Evolutionary conservation across 2,797 vertebrate species (phyloP).

Genomic region (Spinibarbus caldwelli): DNA sequence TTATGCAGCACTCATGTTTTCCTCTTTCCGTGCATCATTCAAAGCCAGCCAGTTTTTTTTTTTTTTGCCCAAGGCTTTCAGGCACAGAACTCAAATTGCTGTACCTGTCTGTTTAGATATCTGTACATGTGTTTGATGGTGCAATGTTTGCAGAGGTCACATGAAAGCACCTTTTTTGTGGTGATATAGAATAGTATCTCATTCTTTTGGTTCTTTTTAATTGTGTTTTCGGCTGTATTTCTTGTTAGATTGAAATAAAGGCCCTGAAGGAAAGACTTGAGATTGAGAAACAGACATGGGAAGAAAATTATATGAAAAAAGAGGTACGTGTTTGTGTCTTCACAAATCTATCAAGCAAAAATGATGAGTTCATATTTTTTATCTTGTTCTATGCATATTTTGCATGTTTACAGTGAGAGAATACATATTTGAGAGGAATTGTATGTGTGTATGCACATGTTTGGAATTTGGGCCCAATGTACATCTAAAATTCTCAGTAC

Average conservation of each 20-base stretch:
- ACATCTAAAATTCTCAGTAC: background rate
- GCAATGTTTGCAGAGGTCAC: background rate
- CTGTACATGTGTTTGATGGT: background rate
- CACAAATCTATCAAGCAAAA: background rate
- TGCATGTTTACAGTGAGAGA: background rate
- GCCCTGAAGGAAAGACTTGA: slow-evolving; percentile 84
- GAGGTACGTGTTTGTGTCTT: slow-evolving; percentile 77
- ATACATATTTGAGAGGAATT: background rate
- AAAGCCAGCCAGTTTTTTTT: background rate
- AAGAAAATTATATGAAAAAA: slow-evolving; percentile 88
- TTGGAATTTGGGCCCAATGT: background rate
- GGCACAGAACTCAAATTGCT: background rate
- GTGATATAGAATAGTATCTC: background rate
- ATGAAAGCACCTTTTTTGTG: background rate
- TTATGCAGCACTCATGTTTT: background rate
- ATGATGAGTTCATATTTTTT: background rate
- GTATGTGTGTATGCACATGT: background rate
- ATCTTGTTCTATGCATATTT: background rate
- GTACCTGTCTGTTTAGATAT: background rate
- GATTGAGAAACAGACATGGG: slow-evolving; percentile 89
- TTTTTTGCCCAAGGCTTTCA: background rate
- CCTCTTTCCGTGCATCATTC: background rate
- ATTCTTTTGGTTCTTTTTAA: background rate
- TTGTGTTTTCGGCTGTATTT: background rate
- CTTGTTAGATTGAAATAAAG: slow-evolving; percentile 84